phyloP scores from a whole-genome alignment of 2,888 invertebrate species.

The Leucophenga montana region DNA sequence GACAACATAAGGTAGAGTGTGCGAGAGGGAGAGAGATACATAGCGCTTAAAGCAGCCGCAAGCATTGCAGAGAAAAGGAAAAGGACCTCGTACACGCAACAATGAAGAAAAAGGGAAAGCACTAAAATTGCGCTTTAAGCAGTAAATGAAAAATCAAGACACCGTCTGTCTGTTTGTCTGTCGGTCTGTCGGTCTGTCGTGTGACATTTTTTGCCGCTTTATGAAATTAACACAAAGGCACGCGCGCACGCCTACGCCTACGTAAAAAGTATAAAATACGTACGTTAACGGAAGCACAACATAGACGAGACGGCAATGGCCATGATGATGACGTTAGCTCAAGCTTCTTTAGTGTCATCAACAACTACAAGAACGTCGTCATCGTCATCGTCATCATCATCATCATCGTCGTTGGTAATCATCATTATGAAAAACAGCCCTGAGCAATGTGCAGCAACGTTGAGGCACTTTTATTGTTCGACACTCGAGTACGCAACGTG shows the following conservation, averaged over 20 bases:
- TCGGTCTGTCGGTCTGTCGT: too few species aligned
- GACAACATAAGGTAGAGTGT: neutral
- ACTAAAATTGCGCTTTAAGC: conserved; percentile 10
- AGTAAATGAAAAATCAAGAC: neutral
- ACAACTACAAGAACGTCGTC: too few species aligned
- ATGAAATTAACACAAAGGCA: conserved; percentile 27
- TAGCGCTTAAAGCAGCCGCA: conserved; percentile 37
- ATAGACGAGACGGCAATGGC: neutral
- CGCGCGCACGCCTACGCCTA: conserved; percentile 11
- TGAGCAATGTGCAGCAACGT: conserved; percentile 24
- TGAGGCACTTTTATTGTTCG: conserved; percentile 51
- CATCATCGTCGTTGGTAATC: conserved; percentile 11
- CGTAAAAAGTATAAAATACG: conserved; percentile 12
- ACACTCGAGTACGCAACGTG: conserved; percentile 49
- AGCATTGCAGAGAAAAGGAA: neutral
- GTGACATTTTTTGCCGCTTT: conserved; percentile 3
- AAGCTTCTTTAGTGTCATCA: neutral
- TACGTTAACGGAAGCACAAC: conserved; percentile 11
- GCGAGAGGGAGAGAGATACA: conserved; percentile 14
- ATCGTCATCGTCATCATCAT: too few species aligned
- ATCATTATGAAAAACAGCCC: conserved; percentile 24
- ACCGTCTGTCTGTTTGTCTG: too few species aligned
- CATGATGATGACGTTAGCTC: neutral
- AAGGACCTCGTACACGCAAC: neutral
- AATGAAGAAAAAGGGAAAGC: neutral